Conservation (phyloP, 2,113 vertebrate genomes). For the Cyprinodon brontotheroides region DNA sequence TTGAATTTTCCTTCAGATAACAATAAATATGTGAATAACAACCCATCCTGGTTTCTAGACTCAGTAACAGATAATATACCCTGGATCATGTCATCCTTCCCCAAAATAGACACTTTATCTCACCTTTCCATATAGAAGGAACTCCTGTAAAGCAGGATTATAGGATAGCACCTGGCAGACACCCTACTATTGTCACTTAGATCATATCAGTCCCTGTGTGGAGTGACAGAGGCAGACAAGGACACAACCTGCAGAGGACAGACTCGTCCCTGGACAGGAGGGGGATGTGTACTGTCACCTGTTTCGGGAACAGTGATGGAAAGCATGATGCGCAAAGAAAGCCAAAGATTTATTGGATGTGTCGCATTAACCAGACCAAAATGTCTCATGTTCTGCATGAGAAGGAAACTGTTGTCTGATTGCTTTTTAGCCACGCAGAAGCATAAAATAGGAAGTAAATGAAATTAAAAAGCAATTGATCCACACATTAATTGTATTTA, state of each 20-base stretch:
- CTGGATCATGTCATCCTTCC: background rate
- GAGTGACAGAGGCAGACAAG: slow-evolving; percentile 73
- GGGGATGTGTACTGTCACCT: slow-evolving; percentile 41
- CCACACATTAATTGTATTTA: background rate
- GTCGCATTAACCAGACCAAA: slow-evolving; percentile 47
- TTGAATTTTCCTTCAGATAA: slow-evolving; percentile 24
- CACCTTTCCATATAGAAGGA: slow-evolving; percentile 36
- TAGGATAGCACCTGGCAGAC: slow-evolving; percentile 53
- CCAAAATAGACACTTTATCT: slow-evolving; percentile 33
- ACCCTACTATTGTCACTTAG: slow-evolving; percentile 68
- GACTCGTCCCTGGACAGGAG: slow-evolving; percentile 42
- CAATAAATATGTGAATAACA: slow-evolving; percentile 47
- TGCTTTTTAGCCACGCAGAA: background rate
- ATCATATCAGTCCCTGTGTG: slow-evolving; percentile 68
- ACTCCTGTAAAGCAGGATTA: slow-evolving; percentile 60
- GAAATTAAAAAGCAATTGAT: background rate
- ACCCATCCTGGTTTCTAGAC: slow-evolving; percentile 25
- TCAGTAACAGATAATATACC: background rate
- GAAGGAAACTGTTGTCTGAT: slow-evolving; percentile 39
- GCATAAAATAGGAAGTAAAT: background rate
- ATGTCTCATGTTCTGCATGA: slow-evolving; percentile 44
- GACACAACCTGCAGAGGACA: slow-evolving; percentile 69
- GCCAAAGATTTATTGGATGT: slow-evolving; percentile 69
- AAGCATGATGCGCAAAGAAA: slow-evolving; percentile 59
- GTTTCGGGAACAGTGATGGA: slow-evolving; percentile 72